Base-by-base conservation (phyloP, 2,888 invertebrate genomes). In the Torymus texanus region DNA sequence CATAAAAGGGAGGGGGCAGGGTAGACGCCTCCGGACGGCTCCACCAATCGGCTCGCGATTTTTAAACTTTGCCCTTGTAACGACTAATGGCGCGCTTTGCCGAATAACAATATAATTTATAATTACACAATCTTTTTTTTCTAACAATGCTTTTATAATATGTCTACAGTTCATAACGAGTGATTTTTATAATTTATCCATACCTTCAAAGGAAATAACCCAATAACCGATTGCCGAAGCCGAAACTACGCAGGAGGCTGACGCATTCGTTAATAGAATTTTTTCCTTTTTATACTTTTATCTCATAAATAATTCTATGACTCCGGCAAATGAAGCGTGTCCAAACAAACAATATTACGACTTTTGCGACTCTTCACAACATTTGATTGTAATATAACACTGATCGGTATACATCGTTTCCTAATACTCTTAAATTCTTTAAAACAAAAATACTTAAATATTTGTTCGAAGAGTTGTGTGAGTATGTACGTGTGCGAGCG, bases 181-280 rank as follows among this genome's bases (percentile, higher is more conserved):
- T 58, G 53, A 62, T 16, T 74, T 8, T 75, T 21, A 29, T 62
- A 55, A 11, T 68, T 55, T 29, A 14, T 65, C n/a, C 18, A 29
- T 21, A 67, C 5, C 13, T 56, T 61, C n/a, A 41, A 14, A 5
- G 24, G 12, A 11, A 41, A 24, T 13, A 68, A 62, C 65, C 50
- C 12, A 58, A 65, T 29, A 74, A 73, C 74, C 79, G 75, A 82
- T 80, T 76, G 78, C 73, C 81, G 75, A 75, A 81, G 82, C 75
- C 80, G 80, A 75, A 75, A 80, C 65, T 76, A 76, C 80, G 75
- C 66, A 55, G 75, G 78, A 81, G 78, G 81, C 71, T 76, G 58
- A 53, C 56, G 63, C 66, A 55, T 24, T 53, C 56, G 29, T 21
- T 18, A 18, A 66, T 66, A 8, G 18, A 16, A 50, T 50, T 75